These are phyloP conservation scores for Bombus polaris DNA, from an alignment of 1,140 invertebrate genomes.

Conservation along the genomic window DNA sequence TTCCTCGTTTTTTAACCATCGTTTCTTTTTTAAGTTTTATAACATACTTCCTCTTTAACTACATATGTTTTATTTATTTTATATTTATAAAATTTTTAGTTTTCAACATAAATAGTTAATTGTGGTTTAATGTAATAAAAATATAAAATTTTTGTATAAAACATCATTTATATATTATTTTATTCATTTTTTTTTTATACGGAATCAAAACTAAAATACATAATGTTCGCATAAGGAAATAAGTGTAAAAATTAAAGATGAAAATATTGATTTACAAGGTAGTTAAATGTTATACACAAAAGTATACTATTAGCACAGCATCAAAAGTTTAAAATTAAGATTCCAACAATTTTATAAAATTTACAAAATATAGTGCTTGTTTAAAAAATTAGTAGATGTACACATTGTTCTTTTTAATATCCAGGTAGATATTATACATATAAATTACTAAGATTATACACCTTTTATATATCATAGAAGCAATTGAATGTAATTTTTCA, in stretches of 20 bases:
- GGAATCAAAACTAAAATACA: slow-evolving; percentile 27
- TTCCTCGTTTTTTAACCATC: slow-evolving; percentile 77
- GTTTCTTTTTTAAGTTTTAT: neutral
- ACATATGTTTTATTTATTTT: neutral
- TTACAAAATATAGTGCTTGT: neutral
- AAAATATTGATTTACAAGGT: neutral
- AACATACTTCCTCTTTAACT: neutral
- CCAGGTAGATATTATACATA: too few species aligned
- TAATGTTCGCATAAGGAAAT: neutral
- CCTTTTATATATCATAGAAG: neutral
- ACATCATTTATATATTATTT: neutral
- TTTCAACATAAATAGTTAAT: neutral
- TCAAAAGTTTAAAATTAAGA: neutral
- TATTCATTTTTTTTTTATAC: neutral
- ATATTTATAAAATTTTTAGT: neutral
- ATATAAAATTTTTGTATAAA: neutral
- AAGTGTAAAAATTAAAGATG: neutral
- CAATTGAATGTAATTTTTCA: neutral
- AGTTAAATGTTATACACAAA: neutral
- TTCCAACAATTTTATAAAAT: neutral
- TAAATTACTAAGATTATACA: neutral
- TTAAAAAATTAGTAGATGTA: neutral
- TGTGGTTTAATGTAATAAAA: neutral
- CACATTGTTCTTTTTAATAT: neutral
- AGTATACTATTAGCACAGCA: slow-evolving; percentile 16